Evolutionary conservation across 2,797 vertebrate genomes (phyloP), one percentile per base, ranked within the genome.

Genomic region (Cirrhinus molitorella): DNA sequence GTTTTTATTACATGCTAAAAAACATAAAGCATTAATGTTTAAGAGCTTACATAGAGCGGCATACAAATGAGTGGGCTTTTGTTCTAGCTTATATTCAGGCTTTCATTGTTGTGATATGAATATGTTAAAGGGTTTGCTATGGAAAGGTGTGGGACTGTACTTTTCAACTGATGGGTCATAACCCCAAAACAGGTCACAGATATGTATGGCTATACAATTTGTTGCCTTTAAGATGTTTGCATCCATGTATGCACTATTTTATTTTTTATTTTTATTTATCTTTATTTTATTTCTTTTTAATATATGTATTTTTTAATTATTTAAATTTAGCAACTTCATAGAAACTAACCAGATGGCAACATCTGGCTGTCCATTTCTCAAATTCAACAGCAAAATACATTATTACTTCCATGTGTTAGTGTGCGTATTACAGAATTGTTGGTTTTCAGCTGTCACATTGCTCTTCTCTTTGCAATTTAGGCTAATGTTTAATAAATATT

Each of bases 1-100:
- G 3, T 83, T 83, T 84, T 74, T 83, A 45, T 85, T 71, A 65
- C 61, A 83, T 57, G 34, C 76, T 55, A 17, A 83, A 19, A 45
- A 72, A 17, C 19, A 12, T 16, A 23, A 47, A 37, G 43, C 34
- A 45, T 65, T 28, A 31, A 45, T 67, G 17, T 81, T 81, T 65
- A 65, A 74, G 21, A 37, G 53, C 49, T 47, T 19, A 45, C 79
- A n/a, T 16, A 70, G 23, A 57, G 37, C 3, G 37, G 53, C 19
- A 34, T 71, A 57, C 23, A 63, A 63, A 31, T 31, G 2, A 63
- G 37, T 34, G 19, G 11, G 11, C n/a, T 79, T 80, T 57, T 70
- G 31, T 19, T 78, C 16, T 65, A 40, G 16, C 19, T 34, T 49
- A 70, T 6, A 25, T 16, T 59, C n/a, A 43, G 21, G 0, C 37